A percentile compares a stretch with the other conserved stretches of the same genome.
Evolutionary conservation across 2,113 vertebrate genomes (phyloP).

Genomic region (Bubalus kerabau): DNA sequence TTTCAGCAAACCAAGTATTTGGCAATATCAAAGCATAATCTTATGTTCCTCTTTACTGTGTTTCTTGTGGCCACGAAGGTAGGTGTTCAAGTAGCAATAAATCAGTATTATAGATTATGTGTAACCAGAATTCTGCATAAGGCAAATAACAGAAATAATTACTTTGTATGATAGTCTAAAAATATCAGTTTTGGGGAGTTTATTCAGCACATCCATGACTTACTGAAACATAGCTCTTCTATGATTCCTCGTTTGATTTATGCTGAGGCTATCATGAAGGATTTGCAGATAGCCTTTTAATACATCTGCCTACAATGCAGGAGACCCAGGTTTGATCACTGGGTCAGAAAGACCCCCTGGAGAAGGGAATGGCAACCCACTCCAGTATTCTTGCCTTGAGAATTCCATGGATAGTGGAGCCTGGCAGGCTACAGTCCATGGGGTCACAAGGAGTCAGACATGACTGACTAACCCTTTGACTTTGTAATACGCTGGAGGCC

Average conservation of each 20-base stretch:
- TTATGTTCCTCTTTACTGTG: constrained; percentile 91
- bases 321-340: neutral
- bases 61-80: constrained; percentile 93
- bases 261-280: neutral
- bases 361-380: neutral
- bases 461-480: neutral
- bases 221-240: neutral
- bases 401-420: neutral
- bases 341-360: neutral
- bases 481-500: neutral
- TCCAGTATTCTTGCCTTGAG: neutral
- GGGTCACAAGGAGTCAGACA: neutral
- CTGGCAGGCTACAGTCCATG: neutral
- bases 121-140: neutral
- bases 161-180: constrained; percentile 20
- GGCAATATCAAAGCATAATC: constrained; percentile 86
- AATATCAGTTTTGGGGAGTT: neutral
- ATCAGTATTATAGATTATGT: neutral
- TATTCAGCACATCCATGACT: neutral
- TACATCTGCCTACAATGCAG: neutral
- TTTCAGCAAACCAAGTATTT: constrained; percentile 88
- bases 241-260: neutral
- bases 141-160: neutral
- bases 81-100: constrained; percentile 56
- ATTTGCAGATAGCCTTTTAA: neutral